Percentiles rank a stretch among this genome's conserved stretches.
Conservation (phyloP, 2,888 invertebrate species). For the Spilarctia lutea region DNA sequence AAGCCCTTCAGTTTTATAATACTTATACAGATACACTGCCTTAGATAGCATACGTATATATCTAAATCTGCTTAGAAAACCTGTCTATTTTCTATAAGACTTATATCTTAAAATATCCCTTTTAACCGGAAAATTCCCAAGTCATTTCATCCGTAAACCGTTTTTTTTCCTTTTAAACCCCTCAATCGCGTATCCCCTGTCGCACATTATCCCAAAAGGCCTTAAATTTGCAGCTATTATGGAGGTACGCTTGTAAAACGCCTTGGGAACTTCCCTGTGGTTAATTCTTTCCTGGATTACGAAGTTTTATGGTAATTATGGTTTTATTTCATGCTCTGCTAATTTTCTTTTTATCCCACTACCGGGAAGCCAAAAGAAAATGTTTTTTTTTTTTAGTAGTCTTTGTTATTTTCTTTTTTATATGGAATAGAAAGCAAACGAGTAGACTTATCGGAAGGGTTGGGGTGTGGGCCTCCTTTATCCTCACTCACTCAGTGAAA, state of each 20-base stretch:
- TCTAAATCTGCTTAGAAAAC: background rate
- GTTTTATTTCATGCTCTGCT: background rate
- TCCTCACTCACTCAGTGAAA: no score
- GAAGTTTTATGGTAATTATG: background rate
- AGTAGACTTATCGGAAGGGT: no score
- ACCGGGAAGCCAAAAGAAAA: no score
- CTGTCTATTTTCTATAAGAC: background rate
- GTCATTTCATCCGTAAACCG: background rate
- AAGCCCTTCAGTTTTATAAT: no score
- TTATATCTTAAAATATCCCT: background rate
- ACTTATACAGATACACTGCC: background rate
- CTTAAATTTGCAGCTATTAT: conserved; percentile 3
- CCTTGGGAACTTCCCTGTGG: background rate
- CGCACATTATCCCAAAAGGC: background rate
- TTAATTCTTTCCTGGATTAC: background rate
- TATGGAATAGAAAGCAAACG: no score
- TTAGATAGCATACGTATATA: background rate
- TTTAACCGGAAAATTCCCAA: background rate
- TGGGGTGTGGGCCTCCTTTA: no score
- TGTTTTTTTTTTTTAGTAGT: no score
- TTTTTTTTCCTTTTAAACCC: conserved; percentile 5
- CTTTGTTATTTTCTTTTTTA: no score
- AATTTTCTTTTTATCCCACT: background rate
- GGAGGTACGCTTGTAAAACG: background rate
- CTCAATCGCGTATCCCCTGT: background rate